phyloP scores from a whole-genome alignment of 2,113 vertebrate species.

The Cyprinodon brontotheroides region DNA sequence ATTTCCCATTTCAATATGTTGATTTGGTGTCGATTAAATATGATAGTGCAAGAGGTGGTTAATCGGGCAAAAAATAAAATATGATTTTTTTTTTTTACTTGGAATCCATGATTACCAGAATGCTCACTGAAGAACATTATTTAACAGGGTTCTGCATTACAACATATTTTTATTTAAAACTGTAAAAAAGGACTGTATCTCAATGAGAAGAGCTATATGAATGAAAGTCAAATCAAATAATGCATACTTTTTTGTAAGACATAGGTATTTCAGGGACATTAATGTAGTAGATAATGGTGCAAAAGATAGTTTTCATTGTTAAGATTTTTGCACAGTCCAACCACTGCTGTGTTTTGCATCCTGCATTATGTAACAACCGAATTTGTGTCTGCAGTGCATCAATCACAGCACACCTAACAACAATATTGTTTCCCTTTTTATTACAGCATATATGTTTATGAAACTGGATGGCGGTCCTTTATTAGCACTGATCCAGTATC shows the following conservation, averaged over 20 bases:
- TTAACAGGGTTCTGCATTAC: neutral
- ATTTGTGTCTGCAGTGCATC: too few relatives aligned
- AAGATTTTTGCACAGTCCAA: neutral
- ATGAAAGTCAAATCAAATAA: too few relatives aligned
- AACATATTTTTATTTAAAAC: neutral
- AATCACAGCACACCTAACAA: too few relatives aligned
- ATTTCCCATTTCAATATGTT: slow-evolving; percentile 88
- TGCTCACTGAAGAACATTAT: neutral
- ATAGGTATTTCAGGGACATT: neutral
- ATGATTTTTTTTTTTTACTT: neutral
- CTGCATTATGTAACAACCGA: too few relatives aligned
- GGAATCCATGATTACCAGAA: neutral
- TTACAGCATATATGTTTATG: too few relatives aligned
- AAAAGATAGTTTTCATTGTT: neutral
- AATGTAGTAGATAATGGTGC: neutral
- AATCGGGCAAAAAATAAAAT: neutral
- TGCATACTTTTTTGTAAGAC: neutral
- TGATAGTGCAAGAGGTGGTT: slow-evolving; percentile 62
- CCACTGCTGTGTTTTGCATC: neutral
- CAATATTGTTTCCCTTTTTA: too few relatives aligned
- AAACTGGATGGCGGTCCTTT: too few relatives aligned
- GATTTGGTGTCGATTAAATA: slow-evolving; percentile 85
- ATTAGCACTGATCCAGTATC: too few relatives aligned
- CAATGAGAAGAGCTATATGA: too few relatives aligned
- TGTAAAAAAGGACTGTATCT: neutral